These are phyloP conservation scores for Neodiprion virginianus DNA, from an alignment of 1,140 invertebrate genomes.

Conservation along the genomic window DNA sequence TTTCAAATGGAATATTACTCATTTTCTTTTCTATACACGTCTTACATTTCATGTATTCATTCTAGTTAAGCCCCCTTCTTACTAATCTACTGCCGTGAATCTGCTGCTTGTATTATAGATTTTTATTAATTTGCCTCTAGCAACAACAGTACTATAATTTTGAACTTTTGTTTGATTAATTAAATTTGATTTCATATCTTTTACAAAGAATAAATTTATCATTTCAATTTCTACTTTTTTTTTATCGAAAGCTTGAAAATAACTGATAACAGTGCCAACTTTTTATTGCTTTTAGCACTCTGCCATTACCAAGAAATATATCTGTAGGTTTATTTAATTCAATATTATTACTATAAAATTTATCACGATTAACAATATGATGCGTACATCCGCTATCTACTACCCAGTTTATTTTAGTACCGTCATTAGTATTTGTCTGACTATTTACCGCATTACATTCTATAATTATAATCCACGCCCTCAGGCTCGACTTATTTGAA, in stretches of 20 bases:
- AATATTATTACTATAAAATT: constrained; percentile 7
- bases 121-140: constrained; percentile 8
- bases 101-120: not conserved
- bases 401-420: not conserved
- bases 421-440: not conserved
- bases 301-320: constrained; percentile 20
- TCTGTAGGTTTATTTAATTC: constrained; percentile 8
- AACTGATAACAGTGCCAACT: constrained; percentile 18
- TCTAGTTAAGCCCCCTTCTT: not conserved
- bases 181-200: constrained; percentile 17
- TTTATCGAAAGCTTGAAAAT: constrained; percentile 15
- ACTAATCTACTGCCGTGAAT: not conserved
- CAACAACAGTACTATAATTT: constrained; percentile 1
- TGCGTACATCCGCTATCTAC: not conserved
- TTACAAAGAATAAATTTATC: constrained; percentile 8
- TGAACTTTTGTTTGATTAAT: constrained; percentile 8
- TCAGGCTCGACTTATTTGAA: not conserved
- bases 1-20: constrained; percentile 9
- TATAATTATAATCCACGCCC: not conserved
- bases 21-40: constrained; percentile 19
- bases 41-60: constrained; percentile 17
- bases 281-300: constrained; percentile 17
- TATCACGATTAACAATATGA: constrained; percentile 12
- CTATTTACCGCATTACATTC: not conserved
- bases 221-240: constrained; percentile 1